Conservation (phyloP, 2,888 invertebrate genomes). For the Plebejus anna region DNA sequence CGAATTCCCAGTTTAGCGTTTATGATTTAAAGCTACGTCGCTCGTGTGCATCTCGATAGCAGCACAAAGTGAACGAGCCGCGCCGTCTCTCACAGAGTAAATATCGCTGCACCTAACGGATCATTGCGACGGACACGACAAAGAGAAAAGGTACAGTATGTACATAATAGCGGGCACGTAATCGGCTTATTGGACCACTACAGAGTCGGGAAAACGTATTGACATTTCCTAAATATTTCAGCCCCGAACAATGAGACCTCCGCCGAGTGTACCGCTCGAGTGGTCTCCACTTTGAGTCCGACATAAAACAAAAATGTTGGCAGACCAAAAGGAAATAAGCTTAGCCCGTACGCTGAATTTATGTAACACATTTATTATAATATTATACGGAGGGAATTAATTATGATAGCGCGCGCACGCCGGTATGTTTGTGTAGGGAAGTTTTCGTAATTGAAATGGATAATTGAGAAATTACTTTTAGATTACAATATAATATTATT, state of each 20-base stretch:
- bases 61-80: not conserved
- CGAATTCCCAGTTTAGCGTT: not conserved
- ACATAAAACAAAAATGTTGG: constrained; percentile 1
- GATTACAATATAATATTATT: not conserved
- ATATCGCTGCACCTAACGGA: constrained; percentile 8
- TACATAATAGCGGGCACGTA: constrained; percentile 5
- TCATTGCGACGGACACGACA: constrained; percentile 11
- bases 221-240: constrained; percentile 16
- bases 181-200: constrained; percentile 27
- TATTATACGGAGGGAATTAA: not conserved
- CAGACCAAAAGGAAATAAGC: constrained; percentile 5
- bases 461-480: constrained; percentile 5
- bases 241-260: constrained; percentile 10
- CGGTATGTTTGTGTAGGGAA: not conserved
- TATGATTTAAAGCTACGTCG: not conserved
- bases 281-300: constrained; percentile 4
- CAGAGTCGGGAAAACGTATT: not conserved
- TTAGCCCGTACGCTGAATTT: not conserved
- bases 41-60: not conserved
- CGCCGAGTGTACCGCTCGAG: not conserved
- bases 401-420: not conserved
- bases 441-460: not conserved
- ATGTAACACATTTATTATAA: not conserved
- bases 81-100: not conserved
- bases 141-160: constrained; percentile 14